These are phyloP conservation scores for Lepus oiostolus DNA, from an alignment of 2,797 vertebrate genomes.

Conservation along the genomic window DNA sequence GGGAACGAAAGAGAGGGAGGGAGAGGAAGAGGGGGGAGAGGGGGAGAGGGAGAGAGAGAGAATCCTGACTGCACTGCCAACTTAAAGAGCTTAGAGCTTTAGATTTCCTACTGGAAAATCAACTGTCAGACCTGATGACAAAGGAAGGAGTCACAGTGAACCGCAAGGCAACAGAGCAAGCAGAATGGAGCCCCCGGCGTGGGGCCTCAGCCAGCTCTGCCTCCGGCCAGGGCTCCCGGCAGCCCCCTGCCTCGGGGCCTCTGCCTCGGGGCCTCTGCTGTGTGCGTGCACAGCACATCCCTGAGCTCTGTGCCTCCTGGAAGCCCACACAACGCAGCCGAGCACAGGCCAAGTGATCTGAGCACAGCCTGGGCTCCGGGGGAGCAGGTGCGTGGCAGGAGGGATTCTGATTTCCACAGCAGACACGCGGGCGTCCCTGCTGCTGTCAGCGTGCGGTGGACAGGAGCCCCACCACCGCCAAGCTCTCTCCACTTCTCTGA, in stretches of 20 bases:
- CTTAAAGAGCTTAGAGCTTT: no score
- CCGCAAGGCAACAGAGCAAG: background rate
- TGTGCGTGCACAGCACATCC: no score
- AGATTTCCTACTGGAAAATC: background rate
- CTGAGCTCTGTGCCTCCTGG: accelerated
- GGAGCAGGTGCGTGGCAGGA: background rate
- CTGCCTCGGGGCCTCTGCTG: accelerated
- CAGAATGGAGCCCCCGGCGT: accelerated
- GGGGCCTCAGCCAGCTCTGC: background rate
- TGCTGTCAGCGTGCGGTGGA: background rate
- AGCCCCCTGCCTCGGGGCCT: no score
- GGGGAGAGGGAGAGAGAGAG: background rate
- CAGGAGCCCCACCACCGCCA: no score
- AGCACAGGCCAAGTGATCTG: background rate
- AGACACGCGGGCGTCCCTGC: no score
- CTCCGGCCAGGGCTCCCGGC: accelerated
- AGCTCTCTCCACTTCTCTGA: background rate
- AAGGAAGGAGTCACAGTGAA: background rate
- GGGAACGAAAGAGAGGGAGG: no score
- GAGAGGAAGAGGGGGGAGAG: background rate
- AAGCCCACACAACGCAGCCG: no score
- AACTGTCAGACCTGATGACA: background rate
- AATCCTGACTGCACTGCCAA: background rate
- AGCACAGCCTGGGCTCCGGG: background rate
- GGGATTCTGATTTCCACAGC: background rate